A percentile compares a stretch with the other conserved stretches of the same genome.
These are phyloP conservation scores for Dexiosoma caninum DNA, from an alignment of 2,888 invertebrate genomes.

Conservation along the genomic window DNA sequence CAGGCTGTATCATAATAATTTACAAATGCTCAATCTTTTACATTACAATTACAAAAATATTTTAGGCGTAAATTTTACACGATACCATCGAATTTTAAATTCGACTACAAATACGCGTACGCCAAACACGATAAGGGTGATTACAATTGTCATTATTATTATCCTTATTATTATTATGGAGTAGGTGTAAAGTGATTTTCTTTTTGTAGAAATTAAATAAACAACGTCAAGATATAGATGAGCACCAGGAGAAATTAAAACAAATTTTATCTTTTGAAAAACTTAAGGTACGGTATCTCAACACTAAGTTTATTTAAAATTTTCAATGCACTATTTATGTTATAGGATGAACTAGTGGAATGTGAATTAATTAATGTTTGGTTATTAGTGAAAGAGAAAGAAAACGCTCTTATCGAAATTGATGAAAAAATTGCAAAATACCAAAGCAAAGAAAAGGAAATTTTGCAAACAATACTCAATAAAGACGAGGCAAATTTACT, in stretches of 20 bases:
- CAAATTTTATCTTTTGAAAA: conserved; percentile 66
- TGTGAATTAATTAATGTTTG: conserved; percentile 69
- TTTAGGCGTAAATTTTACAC: too few relatives aligned
- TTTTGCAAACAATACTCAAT: conserved; percentile 76
- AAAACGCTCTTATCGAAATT: conserved; percentile 71
- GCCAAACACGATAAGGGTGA: too few relatives aligned
- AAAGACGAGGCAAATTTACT: conserved; percentile 67
- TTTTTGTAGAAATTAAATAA: conserved; percentile 68
- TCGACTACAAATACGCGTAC: too few relatives aligned
- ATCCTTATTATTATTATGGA: too few relatives aligned
- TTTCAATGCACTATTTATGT: neutral
- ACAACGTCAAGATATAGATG: conserved; percentile 70
- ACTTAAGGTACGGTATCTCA: conserved; percentile 63
- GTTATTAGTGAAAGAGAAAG: conserved; percentile 77
- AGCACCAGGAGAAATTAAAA: conserved; percentile 69
- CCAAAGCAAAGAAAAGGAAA: conserved; percentile 71
- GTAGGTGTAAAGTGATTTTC: neutral
- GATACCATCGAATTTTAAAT: too few relatives aligned
- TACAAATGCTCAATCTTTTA: too few relatives aligned
- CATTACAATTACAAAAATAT: too few relatives aligned
- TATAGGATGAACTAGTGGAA: conserved; percentile 57
- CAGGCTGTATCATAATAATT: too few relatives aligned
- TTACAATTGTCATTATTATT: too few relatives aligned
- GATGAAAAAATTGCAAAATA: conserved; percentile 74
- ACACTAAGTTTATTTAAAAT: too few relatives aligned